These are phyloP conservation scores for Pseudomyrmex gracilis DNA, from an alignment of 1,140 invertebrate species.

Conservation along the genomic window DNA sequence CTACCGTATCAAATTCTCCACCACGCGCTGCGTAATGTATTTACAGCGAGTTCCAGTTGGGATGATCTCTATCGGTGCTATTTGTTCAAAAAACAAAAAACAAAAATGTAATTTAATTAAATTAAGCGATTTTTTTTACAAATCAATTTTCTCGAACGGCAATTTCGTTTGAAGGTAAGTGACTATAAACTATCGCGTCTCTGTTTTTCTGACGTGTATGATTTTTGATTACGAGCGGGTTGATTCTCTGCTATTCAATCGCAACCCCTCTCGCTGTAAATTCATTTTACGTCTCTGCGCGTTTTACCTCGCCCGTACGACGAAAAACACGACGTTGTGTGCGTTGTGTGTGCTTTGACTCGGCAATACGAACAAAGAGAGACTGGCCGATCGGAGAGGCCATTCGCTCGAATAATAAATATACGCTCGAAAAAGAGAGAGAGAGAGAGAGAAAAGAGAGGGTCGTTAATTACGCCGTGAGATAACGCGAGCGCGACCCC, in stretches of 20 bases:
- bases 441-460: not conserved
- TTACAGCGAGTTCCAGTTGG: not conserved
- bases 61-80: too few species aligned
- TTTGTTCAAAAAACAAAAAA: too few species aligned
- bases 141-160: too few species aligned
- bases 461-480: not conserved
- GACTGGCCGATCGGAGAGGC: not conserved
- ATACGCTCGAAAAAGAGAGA: not conserved
- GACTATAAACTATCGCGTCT: too few species aligned
- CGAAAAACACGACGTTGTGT: not conserved
- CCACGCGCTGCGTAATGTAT: slow-evolving; percentile 24
- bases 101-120: too few species aligned
- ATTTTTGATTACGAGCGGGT: not conserved
- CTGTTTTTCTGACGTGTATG: not conserved
- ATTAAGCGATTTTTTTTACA: too few species aligned
- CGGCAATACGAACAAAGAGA: not conserved
- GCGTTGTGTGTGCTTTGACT: not conserved
- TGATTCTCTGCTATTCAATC: not conserved
- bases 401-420: slow-evolving; percentile 16
- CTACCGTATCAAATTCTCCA: not conserved
- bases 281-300: not conserved
- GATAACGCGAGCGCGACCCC: not conserved
- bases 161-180: too few species aligned
- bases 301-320: not conserved
- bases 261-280: not conserved